A percentile compares a stretch with the other conserved stretches of the same genome.
These are phyloP conservation scores for Lampris megalopsis DNA, from an alignment of 2,113 vertebrate genomes.

Conservation along the genomic window DNA sequence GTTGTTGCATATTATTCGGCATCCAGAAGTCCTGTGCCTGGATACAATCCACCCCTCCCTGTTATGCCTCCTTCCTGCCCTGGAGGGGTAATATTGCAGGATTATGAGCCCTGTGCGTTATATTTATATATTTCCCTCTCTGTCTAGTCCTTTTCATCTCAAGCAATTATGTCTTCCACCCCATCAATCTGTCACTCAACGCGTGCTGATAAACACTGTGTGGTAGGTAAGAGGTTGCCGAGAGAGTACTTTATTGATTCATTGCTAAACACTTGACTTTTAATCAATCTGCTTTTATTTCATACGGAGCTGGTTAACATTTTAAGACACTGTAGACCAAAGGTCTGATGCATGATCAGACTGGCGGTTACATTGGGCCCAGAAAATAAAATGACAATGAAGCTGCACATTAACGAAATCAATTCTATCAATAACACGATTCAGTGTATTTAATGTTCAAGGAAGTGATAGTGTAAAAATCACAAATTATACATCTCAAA, in stretches of 20 bases:
- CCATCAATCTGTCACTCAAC: constrained; percentile 72
- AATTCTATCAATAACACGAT: neutral
- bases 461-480: neutral
- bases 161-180: constrained; percentile 67
- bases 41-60: constrained; percentile 63
- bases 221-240: constrained; percentile 13
- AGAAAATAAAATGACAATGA: neutral
- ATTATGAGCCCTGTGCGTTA: constrained; percentile 69
- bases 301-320: constrained; percentile 4
- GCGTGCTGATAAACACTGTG: constrained; percentile 43
- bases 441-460: neutral
- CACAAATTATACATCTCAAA: neutral
- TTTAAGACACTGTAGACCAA: neutral
- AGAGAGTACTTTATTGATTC: constrained; percentile 41
- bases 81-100: constrained; percentile 65
- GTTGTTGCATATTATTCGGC: constrained; percentile 81
- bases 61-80: constrained; percentile 51
- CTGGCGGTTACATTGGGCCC: neutral
- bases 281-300: constrained; percentile 47
- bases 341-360: neutral
- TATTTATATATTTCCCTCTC: constrained; percentile 56
- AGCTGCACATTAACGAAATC: neutral
- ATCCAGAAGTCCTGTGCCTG: constrained; percentile 66
- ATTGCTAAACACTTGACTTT: constrained; percentile 44
- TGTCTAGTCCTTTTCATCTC: constrained; percentile 59